phyloP scores from a whole-genome alignment of 2,888 invertebrate species.

The Lepidonotus clava region DNA sequence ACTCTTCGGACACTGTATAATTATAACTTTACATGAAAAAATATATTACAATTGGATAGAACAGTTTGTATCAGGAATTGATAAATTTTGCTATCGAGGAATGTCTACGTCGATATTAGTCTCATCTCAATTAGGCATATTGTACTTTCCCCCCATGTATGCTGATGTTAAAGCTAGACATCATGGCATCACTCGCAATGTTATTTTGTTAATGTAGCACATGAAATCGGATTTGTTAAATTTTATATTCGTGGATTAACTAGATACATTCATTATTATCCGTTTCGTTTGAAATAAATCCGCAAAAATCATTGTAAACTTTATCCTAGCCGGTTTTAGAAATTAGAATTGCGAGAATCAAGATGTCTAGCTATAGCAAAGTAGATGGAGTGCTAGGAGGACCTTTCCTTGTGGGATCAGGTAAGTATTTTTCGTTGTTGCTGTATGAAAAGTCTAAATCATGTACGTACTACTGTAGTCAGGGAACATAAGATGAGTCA shows the following conservation, averaged over 20 bases:
- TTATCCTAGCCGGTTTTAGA: neutral
- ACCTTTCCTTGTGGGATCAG: neutral
- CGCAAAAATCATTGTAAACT: no score
- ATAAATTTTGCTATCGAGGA: neutral
- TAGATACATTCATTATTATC: neutral
- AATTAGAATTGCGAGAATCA: neutral
- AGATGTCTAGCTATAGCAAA: neutral
- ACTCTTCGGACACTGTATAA: no score
- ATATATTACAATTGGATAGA: no score
- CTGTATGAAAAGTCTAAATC: neutral
- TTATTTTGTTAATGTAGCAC: neutral
- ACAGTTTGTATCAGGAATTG: no score
- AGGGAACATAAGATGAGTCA: neutral
- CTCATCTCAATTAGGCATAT: neutral
- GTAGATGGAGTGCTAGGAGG: neutral
- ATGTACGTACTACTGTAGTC: neutral
- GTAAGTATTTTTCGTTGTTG: conserved; percentile 8
- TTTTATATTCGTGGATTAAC: neutral
- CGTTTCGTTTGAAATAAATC: neutral
- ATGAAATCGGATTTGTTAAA: neutral
- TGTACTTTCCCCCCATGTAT: neutral
- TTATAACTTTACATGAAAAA: no score
- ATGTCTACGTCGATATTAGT: no score
- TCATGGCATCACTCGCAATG: no score
- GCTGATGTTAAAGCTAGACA: no score